Evolutionary conservation across 2,113 vertebrate genomes (phyloP).

Genomic region (Patagioenas fasciata): DNA sequence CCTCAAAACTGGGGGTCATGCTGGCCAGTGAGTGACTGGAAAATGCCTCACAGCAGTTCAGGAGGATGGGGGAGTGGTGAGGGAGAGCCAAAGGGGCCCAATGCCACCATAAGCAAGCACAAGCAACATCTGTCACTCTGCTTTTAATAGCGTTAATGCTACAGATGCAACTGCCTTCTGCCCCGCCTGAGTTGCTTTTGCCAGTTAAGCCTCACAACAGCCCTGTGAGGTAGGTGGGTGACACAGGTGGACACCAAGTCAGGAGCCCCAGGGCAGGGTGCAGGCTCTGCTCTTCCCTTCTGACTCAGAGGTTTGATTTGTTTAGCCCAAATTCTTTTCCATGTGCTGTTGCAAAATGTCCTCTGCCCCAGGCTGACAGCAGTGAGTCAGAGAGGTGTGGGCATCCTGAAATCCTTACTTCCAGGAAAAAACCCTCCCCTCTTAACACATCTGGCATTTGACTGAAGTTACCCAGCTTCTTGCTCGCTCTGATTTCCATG

Average conservation of each 20-base stretch:
- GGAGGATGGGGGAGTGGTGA: neutral
- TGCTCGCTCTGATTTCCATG: neutral
- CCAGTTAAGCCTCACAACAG: slow-evolving; percentile 18
- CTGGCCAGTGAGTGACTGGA: neutral
- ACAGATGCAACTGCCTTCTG: neutral
- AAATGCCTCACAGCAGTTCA: neutral
- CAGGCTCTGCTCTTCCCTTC: neutral
- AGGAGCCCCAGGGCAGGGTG: neutral
- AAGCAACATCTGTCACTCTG: neutral
- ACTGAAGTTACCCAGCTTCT: neutral
- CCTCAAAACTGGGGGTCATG: neutral
- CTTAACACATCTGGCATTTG: neutral
- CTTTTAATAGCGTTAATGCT: slow-evolving; percentile 62
- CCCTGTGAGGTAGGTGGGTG: slow-evolving; percentile 17
- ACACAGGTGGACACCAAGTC: neutral
- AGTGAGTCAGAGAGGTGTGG: neutral
- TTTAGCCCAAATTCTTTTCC: neutral
- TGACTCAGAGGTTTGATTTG: neutral
- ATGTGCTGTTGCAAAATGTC: neutral
- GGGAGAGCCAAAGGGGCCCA: rapidly evolving
- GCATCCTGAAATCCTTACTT: neutral
- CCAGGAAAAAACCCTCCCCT: neutral
- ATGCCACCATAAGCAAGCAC: neutral
- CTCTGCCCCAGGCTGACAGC: neutral
- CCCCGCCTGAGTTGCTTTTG: rapidly evolving